A percentile compares a stretch with the other conserved stretches of the same genome.
phyloP scores from a whole-genome alignment of 2,113 vertebrate species.

The Etia nguti region DNA sequence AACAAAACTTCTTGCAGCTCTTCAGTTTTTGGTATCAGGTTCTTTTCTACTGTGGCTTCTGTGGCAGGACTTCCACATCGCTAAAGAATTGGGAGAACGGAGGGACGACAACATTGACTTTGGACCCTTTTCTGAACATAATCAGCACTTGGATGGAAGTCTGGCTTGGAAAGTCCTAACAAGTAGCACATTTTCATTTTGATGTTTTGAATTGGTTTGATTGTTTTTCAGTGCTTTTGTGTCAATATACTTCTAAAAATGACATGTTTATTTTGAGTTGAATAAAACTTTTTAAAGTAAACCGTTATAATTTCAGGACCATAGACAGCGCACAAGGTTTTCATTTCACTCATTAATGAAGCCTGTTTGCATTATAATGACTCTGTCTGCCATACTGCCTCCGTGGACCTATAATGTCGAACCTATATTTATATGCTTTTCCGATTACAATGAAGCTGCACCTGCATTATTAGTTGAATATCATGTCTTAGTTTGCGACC shows the following conservation, averaged over 20 bases:
- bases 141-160: neutral
- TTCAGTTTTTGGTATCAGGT: neutral
- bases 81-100: neutral
- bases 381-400: neutral
- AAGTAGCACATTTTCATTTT: neutral
- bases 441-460: neutral
- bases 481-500: neutral
- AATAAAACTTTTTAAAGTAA: neutral
- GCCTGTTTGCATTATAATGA: neutral
- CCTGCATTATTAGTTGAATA: neutral
- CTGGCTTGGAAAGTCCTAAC: neutral
- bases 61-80: accelerated
- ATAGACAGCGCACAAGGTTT: neutral
- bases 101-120: neutral
- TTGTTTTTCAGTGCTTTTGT: neutral
- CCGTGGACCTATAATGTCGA: accelerated
- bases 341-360: accelerated
- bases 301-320: neutral
- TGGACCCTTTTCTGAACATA: neutral
- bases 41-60: accelerated
- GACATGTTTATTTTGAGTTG: neutral
- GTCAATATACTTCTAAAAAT: neutral
- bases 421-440: neutral
- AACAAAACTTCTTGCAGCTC: accelerated
- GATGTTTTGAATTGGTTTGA: neutral